phyloP scores from a whole-genome alignment of 2,113 vertebrate species.

The Corynorhinus townsendii region DNA sequence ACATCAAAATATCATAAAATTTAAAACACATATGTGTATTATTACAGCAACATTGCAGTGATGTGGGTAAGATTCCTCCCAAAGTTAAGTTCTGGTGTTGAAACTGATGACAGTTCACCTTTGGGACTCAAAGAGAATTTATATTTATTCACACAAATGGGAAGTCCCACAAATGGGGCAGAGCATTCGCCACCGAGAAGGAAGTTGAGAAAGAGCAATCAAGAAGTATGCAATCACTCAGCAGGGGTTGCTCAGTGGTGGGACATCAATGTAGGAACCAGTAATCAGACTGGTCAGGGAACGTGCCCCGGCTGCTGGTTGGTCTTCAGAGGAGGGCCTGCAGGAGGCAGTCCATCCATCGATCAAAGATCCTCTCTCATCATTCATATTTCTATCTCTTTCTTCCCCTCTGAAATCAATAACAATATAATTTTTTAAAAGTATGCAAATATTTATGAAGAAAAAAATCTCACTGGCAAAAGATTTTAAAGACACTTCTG shows the following conservation, averaged over 20 bases:
- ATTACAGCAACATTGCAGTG: neutral
- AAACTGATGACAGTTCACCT: neutral
- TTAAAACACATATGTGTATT: neutral
- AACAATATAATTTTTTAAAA: neutral
- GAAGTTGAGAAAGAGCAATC: neutral
- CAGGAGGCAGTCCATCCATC: too few species aligned
- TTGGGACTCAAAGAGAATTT: neutral
- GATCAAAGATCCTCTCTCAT: neutral
- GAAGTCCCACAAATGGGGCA: accelerated
- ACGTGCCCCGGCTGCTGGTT: too few species aligned
- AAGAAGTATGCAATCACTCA: neutral
- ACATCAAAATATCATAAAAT: neutral
- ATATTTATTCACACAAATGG: accelerated
- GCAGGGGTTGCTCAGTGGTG: neutral
- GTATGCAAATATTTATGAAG: neutral
- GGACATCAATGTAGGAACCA: too few species aligned
- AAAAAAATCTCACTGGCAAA: neutral
- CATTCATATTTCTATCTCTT: neutral
- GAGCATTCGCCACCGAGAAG: neutral
- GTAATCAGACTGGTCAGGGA: too few species aligned
- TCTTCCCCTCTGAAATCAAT: too few species aligned
- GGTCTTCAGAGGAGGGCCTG: too few species aligned
- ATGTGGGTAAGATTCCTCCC: neutral
- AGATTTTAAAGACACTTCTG: neutral
- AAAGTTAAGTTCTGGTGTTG: neutral